Percentiles rank a stretch among this genome's conserved stretches.
These are phyloP conservation scores for Hecatera dysodea DNA, from an alignment of 2,888 invertebrate genomes.

Conservation along the genomic window DNA sequence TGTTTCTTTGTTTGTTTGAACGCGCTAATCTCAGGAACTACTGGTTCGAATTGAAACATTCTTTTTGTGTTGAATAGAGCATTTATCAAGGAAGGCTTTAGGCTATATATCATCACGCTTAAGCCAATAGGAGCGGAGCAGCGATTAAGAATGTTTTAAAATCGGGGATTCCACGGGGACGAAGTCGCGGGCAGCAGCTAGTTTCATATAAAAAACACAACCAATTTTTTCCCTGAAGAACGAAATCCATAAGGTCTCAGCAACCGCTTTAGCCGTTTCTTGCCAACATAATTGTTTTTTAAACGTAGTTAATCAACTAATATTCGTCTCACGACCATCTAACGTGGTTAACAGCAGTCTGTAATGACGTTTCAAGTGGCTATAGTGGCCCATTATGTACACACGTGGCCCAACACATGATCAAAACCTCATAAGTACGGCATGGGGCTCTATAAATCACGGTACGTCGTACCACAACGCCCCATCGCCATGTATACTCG, in stretches of 20 bases:
- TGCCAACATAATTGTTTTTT: slow-evolving; percentile 4
- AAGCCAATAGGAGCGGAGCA: too few relatives aligned
- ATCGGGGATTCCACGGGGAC: too few relatives aligned
- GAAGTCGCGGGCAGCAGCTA: too few relatives aligned
- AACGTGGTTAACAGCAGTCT: neutral
- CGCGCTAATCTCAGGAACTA: too few relatives aligned
- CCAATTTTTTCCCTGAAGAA: neutral
- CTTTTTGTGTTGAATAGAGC: too few relatives aligned
- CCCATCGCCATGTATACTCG: slow-evolving; percentile 8
- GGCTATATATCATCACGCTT: too few relatives aligned
- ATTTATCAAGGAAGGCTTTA: too few relatives aligned
- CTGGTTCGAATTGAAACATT: too few relatives aligned
- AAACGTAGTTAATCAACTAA: neutral
- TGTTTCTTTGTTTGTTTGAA: too few relatives aligned
- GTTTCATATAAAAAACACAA: neutral
- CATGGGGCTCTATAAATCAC: slow-evolving; percentile 45
- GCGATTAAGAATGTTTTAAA: too few relatives aligned
- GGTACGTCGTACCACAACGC: slow-evolving; percentile 41
- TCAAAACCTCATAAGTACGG: slow-evolving; percentile 29
- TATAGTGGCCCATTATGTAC: slow-evolving; percentile 24
- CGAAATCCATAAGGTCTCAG: too few relatives aligned
- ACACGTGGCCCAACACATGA: slow-evolving; percentile 28
- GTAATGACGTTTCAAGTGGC: slow-evolving; percentile 5
- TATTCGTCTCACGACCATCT: neutral
- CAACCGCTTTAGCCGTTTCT: too few relatives aligned